Evolutionary conservation across 2,888 invertebrate species (phyloP).

Genomic region (Gari tellinella): DNA sequence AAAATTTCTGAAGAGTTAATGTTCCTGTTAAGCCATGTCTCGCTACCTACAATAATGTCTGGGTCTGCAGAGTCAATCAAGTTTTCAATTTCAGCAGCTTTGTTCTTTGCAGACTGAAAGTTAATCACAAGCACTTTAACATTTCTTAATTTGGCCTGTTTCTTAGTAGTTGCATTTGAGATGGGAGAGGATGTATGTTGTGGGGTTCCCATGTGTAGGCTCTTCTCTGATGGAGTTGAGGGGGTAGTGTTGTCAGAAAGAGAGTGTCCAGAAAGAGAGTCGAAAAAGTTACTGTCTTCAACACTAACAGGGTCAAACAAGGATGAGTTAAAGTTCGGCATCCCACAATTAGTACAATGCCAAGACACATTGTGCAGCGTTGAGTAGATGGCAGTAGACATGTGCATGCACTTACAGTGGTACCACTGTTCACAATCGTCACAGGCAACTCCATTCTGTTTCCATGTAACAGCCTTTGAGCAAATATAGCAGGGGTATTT

Average conservation of each 20-base stretch:
- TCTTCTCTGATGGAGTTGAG: no score
- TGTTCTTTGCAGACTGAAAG: no score
- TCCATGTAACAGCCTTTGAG: no score
- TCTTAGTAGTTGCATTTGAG: no score
- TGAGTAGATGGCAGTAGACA: neutral
- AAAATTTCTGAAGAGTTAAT: neutral
- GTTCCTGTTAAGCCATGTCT: conserved; percentile 20
- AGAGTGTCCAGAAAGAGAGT: neutral
- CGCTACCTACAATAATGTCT: conserved; percentile 14
- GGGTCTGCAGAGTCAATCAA: neutral
- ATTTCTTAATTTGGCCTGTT: no score
- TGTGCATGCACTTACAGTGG: conserved; percentile 11
- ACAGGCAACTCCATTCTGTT: conserved; percentile 10
- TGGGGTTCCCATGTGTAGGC: no score
- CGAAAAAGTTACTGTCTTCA: neutral
- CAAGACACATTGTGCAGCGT: conserved; percentile 4
- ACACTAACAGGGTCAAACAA: conserved; percentile 2
- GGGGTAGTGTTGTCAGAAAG: neutral
- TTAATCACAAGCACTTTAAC: no score
- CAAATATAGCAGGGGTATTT: no score
- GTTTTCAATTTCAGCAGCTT: no score
- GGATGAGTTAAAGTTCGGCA: conserved; percentile 8
- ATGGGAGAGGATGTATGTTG: no score
- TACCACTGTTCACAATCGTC: conserved; percentile 8
- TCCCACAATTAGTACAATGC: conserved; percentile 6